Conservation (phyloP, 2,113 vertebrate genomes). For the Irena cyanogastra region DNA sequence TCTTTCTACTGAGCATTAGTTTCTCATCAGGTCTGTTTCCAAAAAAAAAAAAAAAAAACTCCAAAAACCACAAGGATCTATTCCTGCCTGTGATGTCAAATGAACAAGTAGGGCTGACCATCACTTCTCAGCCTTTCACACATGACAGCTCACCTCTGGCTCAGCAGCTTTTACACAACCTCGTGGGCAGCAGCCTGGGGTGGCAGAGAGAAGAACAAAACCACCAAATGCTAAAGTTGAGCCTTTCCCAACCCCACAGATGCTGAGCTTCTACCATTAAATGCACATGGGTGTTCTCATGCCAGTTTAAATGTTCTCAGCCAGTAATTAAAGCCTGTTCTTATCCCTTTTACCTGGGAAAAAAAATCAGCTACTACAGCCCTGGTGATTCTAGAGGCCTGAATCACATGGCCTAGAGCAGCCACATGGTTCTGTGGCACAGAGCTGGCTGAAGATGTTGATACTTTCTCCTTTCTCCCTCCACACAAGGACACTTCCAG, state of each 20-base stretch:
- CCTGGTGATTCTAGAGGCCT: background rate
- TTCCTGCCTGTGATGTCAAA: background rate
- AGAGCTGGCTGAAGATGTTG: background rate
- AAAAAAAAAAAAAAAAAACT: background rate
- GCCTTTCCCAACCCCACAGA: fast-evolving
- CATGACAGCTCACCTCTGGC: background rate
- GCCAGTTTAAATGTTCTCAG: background rate
- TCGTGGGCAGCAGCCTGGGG: background rate
- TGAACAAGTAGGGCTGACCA: background rate
- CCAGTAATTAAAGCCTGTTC: background rate
- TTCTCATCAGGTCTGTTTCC: background rate
- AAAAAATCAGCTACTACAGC: background rate
- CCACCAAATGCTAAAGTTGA: background rate
- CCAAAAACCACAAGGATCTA: background rate
- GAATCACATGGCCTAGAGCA: background rate
- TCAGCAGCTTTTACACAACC: background rate
- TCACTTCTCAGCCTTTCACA: background rate
- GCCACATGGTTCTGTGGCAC: background rate
- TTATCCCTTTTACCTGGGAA: background rate
- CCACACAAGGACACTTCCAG: background rate
- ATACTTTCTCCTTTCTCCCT: background rate
- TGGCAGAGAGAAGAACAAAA: background rate
- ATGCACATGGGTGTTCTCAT: background rate
- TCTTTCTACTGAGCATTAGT: background rate
- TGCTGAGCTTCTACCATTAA: background rate